phyloP scores from a whole-genome alignment of 2,797 vertebrate genomes.

The Squalus acanthias region DNA sequence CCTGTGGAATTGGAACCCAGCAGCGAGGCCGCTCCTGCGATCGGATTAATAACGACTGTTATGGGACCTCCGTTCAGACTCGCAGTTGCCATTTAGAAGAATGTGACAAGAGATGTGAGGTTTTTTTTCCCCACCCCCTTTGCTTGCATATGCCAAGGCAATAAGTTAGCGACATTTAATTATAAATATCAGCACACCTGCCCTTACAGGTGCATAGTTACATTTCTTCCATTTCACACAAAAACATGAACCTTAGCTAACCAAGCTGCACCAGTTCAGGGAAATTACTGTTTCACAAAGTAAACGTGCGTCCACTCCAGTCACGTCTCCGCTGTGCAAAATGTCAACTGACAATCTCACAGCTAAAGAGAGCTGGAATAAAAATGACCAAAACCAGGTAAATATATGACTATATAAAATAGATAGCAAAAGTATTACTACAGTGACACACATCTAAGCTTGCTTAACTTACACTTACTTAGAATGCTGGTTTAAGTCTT shows the following conservation, averaged over 20 bases:
- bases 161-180: not conserved
- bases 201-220: not conserved
- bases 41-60: constrained; percentile 91
- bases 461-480: not conserved
- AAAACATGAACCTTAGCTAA: not conserved
- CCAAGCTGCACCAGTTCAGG: not conserved
- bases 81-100: constrained; percentile 91
- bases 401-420: not conserved
- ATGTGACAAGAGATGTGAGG: constrained; percentile 97
- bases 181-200: not conserved
- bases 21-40: constrained; percentile 96
- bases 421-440: not conserved
- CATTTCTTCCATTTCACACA: not conserved
- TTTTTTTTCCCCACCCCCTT: not conserved
- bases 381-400: not conserved
- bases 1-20: constrained; percentile 90
- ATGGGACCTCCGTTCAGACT: constrained; percentile 95
- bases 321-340: not conserved
- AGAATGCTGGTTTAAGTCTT: not conserved
- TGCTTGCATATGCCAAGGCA: not conserved
- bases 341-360: not conserved
- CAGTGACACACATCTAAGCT: not conserved
- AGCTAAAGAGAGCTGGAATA: not conserved
- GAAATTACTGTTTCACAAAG: not conserved
- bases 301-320: not conserved